Base-by-base conservation (phyloP, 1,140 invertebrate species). In the Lordiphosa clarofinis region DNA sequence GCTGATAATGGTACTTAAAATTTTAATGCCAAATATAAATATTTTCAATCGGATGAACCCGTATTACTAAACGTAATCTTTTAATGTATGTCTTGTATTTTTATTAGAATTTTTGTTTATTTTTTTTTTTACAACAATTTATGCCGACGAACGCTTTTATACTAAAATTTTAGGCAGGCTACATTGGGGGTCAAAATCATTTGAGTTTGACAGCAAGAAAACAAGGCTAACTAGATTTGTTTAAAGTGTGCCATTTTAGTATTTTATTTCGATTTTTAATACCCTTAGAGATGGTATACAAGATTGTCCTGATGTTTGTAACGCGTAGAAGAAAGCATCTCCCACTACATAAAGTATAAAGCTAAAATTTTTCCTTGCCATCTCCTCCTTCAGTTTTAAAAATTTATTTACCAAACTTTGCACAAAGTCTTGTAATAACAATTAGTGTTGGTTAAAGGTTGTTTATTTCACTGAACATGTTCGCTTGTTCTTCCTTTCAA, bases 101-200 rank as follows among this genome's bases (percentile, higher is more conserved):
- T 56, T 55, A 15, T 53, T 54, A 58, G 72, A 52, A 73, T 84
- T 84, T 84, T 78, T 82, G 63, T 7, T 5, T 7, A 28, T n/a
- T n/a, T n/a, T n/a, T n/a, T n/a, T n/a, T n/a, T n/a, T n/a, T n/a
- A 82, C 68, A 82, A 73, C 78, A 82, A 84, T 82, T 84, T 82
- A 55, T 78, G 73, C 64, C 73, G 73, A 62, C 68, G 73, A 82
- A 84, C 72, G 60, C 69, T 67, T 75, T 53, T 78, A 58, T 78
- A 78, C 71, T 84, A 50, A 82, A 35, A 55, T 58, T 42, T 42
- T 39, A 8, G 24, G 35, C 5, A n/a, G 21, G 31, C 52, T 43
- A 38, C 19, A 39, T 33, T 36, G 15, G 12, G 12, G 11, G n/a
- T n/a, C 36, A 65, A 35, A 50, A 12, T 36, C 60, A 24, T 37